phyloP scores from a whole-genome alignment of 2,113 vertebrate species.

The Spilogale gracilis region DNA sequence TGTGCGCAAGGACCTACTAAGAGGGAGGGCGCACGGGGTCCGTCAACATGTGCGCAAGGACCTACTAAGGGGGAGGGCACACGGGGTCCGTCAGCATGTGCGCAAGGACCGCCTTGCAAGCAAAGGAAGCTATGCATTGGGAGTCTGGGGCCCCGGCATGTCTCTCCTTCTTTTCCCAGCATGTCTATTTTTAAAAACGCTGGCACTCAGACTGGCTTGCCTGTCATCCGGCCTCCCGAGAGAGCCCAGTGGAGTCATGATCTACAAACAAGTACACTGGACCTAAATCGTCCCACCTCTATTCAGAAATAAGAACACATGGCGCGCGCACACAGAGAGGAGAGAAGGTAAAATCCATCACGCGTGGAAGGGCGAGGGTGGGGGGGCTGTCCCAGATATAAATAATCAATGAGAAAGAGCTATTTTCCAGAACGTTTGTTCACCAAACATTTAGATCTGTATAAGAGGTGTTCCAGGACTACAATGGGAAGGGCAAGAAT shows the following conservation, averaged over 20 bases:
- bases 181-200: neutral
- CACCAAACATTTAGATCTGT: constrained; percentile 69
- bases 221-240: constrained; percentile 39
- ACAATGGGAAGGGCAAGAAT: constrained; percentile 71
- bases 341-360: neutral
- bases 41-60: fast-evolving
- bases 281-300: constrained; percentile 12
- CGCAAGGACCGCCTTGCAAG: fast-evolving
- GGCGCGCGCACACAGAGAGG: neutral
- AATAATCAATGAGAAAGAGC: constrained; percentile 31
- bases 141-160: neutral
- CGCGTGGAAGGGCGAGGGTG: neutral
- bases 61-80: too few species aligned
- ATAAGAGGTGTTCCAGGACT: constrained; percentile 71
- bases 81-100: too few species aligned
- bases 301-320: constrained; percentile 1
- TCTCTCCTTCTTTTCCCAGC: neutral
- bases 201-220: neutral
- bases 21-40: too few species aligned
- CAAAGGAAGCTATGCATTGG: neutral
- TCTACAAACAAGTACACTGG: constrained; percentile 8
- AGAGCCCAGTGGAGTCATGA: constrained; percentile 28
- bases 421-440: constrained; percentile 68
- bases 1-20: fast-evolving
- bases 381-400: neutral